Evolutionary conservation across 1,140 invertebrate genomes (phyloP), one percentile per base, ranked within the genome.

Genomic region (Zaprionus lachaisei): DNA sequence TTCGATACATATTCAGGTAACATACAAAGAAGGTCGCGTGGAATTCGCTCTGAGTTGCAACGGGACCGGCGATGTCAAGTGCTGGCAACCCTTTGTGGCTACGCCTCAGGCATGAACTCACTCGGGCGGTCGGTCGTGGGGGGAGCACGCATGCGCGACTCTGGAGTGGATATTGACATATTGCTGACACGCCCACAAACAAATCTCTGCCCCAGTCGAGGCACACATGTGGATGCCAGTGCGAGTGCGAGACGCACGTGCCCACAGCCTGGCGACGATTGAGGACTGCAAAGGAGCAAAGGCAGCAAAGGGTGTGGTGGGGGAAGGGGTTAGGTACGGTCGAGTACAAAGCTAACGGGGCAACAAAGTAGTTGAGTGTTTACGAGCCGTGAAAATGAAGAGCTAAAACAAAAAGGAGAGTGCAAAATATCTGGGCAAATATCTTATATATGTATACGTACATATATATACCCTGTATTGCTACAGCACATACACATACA

Each of bases 161-260:
- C 56, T 81, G 63, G 81, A 89, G 81, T 76, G 83, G 75, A 68
- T 76, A 72, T 84, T 89, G 84, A 89, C 84, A 89, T 81, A 89
- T 89, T 89, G 85, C 68, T 77, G 81, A 75, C 79, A 81, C 84
- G 85, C 85, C 84, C 85, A 69, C 84, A 89, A 74, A 81, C 80
- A 87, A 86, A 86, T 83, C 80, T 76, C 55, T 71, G 64, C 41
- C 57, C 49, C 9, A 64, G 68, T 22, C 44, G 49, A 54, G 34
- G 14, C 54, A 56, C 26, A 55, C 24, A 55, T 55, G 26, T 55
- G 54, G 17, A 24, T 55, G 22, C 6, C 24, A 34, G 17, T 17
- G n/a, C 4, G 28, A 3, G 11, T 28, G 5, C 28, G 37, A 65
- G 65, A 66, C 73, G 77, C 83, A 86, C 83, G 84, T 86, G 83